Base-by-base conservation (phyloP, 2,113 vertebrate species). In the Gobius niger region DNA sequence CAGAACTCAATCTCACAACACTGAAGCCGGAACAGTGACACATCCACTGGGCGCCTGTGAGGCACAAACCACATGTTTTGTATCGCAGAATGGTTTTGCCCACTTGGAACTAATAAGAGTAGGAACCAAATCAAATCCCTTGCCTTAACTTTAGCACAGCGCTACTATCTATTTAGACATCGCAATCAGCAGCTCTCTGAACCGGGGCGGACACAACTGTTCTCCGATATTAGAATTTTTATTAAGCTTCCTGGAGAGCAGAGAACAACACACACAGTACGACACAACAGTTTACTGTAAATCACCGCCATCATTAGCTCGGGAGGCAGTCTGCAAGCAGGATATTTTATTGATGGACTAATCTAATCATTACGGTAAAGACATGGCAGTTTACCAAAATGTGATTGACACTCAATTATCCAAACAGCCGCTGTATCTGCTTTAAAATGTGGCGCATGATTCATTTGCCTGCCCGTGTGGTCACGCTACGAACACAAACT, bases 361-460 rank as follows among this genome's bases (percentile, higher is more conserved):
- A 83, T 82, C 72, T 80, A 77, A 83, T 67, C 76, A 88, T 85
- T 80, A 80, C 49, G 80, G 78, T 60, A 65, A 71, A 80, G 65
- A 75, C 46, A 59, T 56, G 52, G 72, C 63, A 47, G 81, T 78
- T 77, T 70, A 78, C n/a, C 72, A 77, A 80, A 79, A 67, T 9
- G 24, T 76, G 73, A 84, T 44, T 76, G 81, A 83, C 70, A 40
- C 7, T 12, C 50, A 80, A 59, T 75, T 68, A 82, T 75, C 68
- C 70, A 76, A 86, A 82, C 64, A 75, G 73, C 63, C 56, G 1
- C 9, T n/a, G 72, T 44, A 60, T 72, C 63, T 67, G 52, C 64
- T 69, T 63, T 11, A 63, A 46, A 63, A 46, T 16, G 6, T 7
- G 52, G 15, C 18, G 19, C 15, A 16, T 54, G 44, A 44, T 63